These are phyloP conservation scores for Campopleginae sp. DNA, from an alignment of 2,888 invertebrate genomes.

Conservation along the genomic window DNA sequence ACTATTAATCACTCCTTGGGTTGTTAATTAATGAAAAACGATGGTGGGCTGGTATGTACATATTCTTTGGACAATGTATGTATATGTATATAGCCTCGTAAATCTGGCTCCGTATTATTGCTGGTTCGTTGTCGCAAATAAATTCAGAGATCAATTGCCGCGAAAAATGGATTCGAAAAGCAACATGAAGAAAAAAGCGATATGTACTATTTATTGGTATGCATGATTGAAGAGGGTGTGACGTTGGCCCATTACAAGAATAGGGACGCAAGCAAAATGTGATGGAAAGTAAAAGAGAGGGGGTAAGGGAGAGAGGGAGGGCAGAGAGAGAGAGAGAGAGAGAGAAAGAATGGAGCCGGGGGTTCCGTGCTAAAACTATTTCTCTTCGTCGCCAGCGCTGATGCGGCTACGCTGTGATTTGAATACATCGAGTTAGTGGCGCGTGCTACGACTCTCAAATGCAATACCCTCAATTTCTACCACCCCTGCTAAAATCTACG, in stretches of 20 bases:
- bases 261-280: constrained; percentile 16
- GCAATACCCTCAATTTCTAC: constrained; percentile 56
- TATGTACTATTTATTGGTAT: background rate
- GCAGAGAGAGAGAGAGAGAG: constrained; percentile 1
- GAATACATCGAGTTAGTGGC: constrained; percentile 83
- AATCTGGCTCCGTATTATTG: constrained; percentile 3
- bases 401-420: constrained; percentile 80
- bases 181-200: background rate
- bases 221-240: constrained; percentile 64
- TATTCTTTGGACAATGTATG: background rate
- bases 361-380: constrained; percentile 77
- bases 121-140: constrained; percentile 2
- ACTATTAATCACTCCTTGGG: constrained; percentile 10
- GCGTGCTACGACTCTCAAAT: constrained; percentile 80
- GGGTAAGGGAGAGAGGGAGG: background rate
- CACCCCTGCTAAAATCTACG: constrained; percentile 44
- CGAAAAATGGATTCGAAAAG: constrained; percentile 28
- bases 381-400: constrained; percentile 76
- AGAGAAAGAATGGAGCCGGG: constrained; percentile 6
- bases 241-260: constrained; percentile 50
- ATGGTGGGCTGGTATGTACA: background rate
- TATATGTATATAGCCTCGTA: background rate
- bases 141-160: constrained; percentile 17
- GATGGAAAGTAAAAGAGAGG: background rate
- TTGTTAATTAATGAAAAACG: constrained; percentile 19